Base-by-base conservation (phyloP, 2,888 invertebrate genomes). In the Drosophila nr. fundita region DNA sequence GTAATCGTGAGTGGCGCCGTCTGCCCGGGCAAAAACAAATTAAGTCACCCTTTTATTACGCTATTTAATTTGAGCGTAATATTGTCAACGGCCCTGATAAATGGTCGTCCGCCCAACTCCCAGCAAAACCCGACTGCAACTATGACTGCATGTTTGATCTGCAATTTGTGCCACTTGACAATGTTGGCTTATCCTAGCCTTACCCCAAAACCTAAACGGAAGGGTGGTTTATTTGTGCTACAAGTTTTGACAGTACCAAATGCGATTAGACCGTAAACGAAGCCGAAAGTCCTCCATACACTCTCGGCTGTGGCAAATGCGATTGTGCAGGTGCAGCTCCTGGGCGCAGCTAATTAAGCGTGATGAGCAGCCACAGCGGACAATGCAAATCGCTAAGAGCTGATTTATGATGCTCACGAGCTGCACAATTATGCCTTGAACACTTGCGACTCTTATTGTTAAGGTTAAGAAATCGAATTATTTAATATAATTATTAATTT, bases 31-130 rank as follows among this genome's bases (percentile, higher is more conserved):
- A 81, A 86, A 91, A 91, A 90, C 89, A 92, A 92, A 91, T 92
- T 84, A 91, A 91, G 91, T 92, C 91, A 92, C 92, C 92, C 92
- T 90, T 89, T 92, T 90, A 89, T 84, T 84, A 85, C 87, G 90
- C 84, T 89, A 91, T 92, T 92, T 92, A 91, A 91, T 90, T 92
- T 90, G 78, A 73, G 66, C 76, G 90, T 86, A 88, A 88, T 92
- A 85, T 89, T 92, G 91, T 91, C 89, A 90, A 83, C 82, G 78
- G 63, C 67, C 70, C 76, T 86, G 90, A 86, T 78, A 90, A 90
- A 90, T 88, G 69, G 83, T 73, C 76, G 69, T 72, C 77, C 74
- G 49, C 53, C 50, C 60, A 62, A 61, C 60, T 36, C 54, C 24
- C 53, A 13, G 50, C 18, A 36, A 52, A 54, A 30, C 49, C 65